phyloP scores from a whole-genome alignment of 2,888 invertebrate species.

The Orchesella flavescens region DNA sequence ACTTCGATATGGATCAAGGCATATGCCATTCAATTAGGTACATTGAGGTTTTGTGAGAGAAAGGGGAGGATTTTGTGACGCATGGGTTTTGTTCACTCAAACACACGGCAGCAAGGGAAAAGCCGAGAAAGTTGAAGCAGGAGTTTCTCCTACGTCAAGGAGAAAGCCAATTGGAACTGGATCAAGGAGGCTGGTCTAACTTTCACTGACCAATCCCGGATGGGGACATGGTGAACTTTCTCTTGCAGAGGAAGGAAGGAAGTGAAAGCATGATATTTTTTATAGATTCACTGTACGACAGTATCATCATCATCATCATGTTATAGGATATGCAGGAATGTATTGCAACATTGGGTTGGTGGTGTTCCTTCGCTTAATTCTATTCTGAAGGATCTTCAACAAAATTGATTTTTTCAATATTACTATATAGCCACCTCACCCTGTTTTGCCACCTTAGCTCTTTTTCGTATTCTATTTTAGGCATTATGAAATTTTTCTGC shows the following conservation, averaged over 20 bases:
- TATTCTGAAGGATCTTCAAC: neutral
- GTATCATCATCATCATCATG: too few species aligned
- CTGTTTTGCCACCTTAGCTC: too few species aligned
- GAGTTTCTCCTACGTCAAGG: slow-evolving; percentile 35
- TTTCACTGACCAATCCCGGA: slow-evolving; percentile 68
- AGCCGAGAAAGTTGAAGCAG: slow-evolving; percentile 36
- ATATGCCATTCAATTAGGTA: neutral
- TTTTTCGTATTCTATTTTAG: too few species aligned
- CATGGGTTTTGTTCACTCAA: slow-evolving; percentile 43
- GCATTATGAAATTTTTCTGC: too few species aligned
- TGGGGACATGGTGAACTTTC: slow-evolving; percentile 53
- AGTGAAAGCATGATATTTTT: slow-evolving; percentile 31
- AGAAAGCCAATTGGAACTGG: slow-evolving; percentile 60
- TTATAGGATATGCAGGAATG: neutral
- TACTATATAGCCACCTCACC: too few species aligned
- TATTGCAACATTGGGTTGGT: neutral
- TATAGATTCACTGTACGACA: too few species aligned
- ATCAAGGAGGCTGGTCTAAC: slow-evolving; percentile 62
- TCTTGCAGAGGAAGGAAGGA: slow-evolving; percentile 36
- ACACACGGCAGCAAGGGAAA: slow-evolving; percentile 24
- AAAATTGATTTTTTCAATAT: too few species aligned
- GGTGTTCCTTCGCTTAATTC: neutral
- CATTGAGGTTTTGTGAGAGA: neutral
- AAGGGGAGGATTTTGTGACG: slow-evolving; percentile 60
- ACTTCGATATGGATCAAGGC: neutral